Conservation (phyloP, 1,140 invertebrate species). For the Gonatopus flavifemur region DNA sequence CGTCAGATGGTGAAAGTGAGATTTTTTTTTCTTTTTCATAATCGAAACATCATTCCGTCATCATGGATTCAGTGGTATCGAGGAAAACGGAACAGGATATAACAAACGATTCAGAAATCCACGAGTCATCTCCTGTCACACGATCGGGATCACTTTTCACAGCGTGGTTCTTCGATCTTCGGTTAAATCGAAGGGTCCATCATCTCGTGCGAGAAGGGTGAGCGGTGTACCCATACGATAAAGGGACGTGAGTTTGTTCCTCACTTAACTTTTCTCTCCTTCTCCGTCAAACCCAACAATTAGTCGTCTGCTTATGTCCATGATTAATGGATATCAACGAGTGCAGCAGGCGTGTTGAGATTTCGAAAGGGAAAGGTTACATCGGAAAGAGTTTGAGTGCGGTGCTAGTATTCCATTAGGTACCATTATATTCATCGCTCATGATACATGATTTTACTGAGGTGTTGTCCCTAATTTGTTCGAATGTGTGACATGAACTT, state of each 20-base stretch:
- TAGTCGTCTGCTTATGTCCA: constrained; percentile 48
- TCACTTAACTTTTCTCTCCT: constrained; percentile 24
- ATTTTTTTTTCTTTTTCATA: too few species aligned
- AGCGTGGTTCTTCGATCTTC: constrained; percentile 29
- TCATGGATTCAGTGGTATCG: too few species aligned
- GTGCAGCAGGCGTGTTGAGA: constrained; percentile 42
- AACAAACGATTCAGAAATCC: constrained; percentile 47
- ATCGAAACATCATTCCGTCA: too few species aligned
- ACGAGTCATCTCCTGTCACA: constrained; percentile 38
- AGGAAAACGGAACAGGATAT: too few species aligned
- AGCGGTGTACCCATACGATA: constrained; percentile 26
- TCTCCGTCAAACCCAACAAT: constrained; percentile 44
- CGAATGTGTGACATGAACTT: background rate
- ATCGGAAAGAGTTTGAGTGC: constrained; percentile 22
- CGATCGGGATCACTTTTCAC: constrained; percentile 34
- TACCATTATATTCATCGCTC: constrained; percentile 46
- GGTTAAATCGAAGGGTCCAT: constrained; percentile 29
- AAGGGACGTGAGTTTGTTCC: constrained; percentile 46
- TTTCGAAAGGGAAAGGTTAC: constrained; percentile 15
- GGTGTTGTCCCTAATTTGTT: background rate
- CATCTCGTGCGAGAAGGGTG: constrained; percentile 33
- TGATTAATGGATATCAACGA: constrained; percentile 48
- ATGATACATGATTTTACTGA: constrained; percentile 15
- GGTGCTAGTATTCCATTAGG: constrained; percentile 42
- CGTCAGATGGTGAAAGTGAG: too few species aligned